Evolutionary conservation across 2,888 invertebrate species (phyloP).

Genomic region (Dasypogon diadema): DNA sequence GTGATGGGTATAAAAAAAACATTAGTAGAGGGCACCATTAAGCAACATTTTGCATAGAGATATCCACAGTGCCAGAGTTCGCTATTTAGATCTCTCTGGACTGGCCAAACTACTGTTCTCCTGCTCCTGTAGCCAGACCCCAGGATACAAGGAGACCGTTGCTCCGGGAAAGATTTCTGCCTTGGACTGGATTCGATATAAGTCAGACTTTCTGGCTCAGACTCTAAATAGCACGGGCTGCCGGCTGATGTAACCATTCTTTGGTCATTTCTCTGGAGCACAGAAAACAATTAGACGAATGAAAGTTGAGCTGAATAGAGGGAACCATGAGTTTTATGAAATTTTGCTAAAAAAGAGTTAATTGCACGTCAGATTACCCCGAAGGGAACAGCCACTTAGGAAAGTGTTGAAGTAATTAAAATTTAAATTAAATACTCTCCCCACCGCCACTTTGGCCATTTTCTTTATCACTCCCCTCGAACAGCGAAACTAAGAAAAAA

Average conservation of each 20-base stretch:
- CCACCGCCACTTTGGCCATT: not conserved
- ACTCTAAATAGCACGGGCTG: no score
- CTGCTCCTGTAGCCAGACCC: no score
- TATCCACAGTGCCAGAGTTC: not conserved
- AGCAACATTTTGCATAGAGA: not conserved
- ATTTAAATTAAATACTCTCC: slow-evolving; percentile 3
- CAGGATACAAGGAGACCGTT: no score
- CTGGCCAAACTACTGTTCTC: not conserved
- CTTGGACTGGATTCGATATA: not conserved
- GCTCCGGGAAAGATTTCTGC: not conserved
- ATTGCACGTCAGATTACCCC: slow-evolving; percentile 15
- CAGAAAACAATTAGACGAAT: slow-evolving; percentile 1
- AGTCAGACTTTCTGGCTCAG: no score
- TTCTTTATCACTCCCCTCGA: not conserved
- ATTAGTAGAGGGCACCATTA: not conserved
- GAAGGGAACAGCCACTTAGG: not conserved
- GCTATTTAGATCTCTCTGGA: not conserved
- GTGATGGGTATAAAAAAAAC: not conserved
- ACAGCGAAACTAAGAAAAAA: not conserved
- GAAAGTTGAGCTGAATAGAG: not conserved
- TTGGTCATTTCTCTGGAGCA: not conserved
- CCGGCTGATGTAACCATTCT: no score
- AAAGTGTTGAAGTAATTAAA: slow-evolving; percentile 13
- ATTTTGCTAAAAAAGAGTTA: slow-evolving; percentile 10
- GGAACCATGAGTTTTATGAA: not conserved